Base-by-base conservation (phyloP, 1,140 invertebrate species). In the Achatina immaculata region DNA sequence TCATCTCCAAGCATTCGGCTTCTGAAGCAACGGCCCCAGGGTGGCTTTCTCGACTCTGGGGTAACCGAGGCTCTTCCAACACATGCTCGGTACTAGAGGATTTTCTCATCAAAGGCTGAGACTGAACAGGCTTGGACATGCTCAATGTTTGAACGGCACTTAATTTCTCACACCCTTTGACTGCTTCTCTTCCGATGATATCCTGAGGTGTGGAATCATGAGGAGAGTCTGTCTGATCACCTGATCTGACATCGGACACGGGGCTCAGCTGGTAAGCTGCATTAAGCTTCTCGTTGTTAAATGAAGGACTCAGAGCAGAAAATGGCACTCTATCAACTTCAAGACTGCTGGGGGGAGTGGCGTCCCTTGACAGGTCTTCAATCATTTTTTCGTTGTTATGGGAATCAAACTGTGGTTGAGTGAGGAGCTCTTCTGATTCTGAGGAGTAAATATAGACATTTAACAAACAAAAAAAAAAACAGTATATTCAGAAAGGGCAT, bases 281-380 rank as follows among this genome's bases (percentile, higher is more conserved):
- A 36, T 45, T 9, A 6, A 76, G 51, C 58, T 81, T 43, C 9
- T 24, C 19, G 45, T 81, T 81, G 31, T 74, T n/a, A 55, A 85
- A 85, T 14, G 65, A 40, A 40, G 84, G 83, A 31, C 51, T n/a
- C 34, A 81, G 82, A 36, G 79, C 66, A 9, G 83, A 80, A 75
- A 87, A 87, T 36, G 83, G 79, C 28, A 71, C 71, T 45, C 55
- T 84, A 71, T 87, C 85, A 40, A 80, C 81, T 77, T 87, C 84
- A 24, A 87, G 77, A 34, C 81, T 74, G 43, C 69, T 74, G 19
- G 21, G 14, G 14, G 72, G 43, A 36, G 45, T 28, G 31, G 55
- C 11, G 28, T 36, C 38, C 42, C 43, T 43, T 28, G 71, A 48
- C 71, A 73, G 2, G 19, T 73, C 71, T 45, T 43, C 71, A 48